Evolutionary conservation across 2,113 vertebrate genomes (phyloP).

Genomic region (Sarotherodon lohbergeri): DNA sequence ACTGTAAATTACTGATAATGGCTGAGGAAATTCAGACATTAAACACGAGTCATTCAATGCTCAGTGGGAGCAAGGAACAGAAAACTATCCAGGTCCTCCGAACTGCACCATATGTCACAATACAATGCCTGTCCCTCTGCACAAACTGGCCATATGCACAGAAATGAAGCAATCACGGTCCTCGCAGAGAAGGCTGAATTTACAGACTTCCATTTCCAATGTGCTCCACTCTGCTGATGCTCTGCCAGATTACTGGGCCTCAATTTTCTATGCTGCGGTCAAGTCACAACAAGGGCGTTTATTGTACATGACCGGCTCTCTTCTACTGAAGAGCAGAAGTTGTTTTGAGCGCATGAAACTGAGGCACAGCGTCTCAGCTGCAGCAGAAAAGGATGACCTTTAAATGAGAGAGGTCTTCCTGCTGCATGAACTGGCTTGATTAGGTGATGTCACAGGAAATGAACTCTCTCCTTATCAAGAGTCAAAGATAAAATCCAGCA

Average conservation of each 20-base stretch:
- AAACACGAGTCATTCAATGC: background rate
- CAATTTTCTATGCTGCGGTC: constrained; percentile 27
- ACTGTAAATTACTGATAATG: background rate
- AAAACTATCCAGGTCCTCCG: background rate
- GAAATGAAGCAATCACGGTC: background rate
- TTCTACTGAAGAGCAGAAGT: constrained; percentile 39
- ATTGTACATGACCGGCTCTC: constrained; percentile 39
- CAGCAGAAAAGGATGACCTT: constrained; percentile 24
- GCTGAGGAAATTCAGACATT: background rate
- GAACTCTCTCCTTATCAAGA: constrained; percentile 41
- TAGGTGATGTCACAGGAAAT: constrained; percentile 52
- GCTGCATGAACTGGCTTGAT: constrained; percentile 56
- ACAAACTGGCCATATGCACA: background rate
- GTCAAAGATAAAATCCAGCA: background rate
- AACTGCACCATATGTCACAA: background rate
- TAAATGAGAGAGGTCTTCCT: constrained; percentile 33
- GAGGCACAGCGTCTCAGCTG: background rate
- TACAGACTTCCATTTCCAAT: constrained; percentile 13
- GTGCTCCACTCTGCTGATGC: constrained; percentile 31
- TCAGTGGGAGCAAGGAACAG: background rate
- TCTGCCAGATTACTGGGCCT: constrained; percentile 31
- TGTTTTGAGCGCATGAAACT: constrained; percentile 32
- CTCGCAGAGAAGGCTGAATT: constrained; percentile 1
- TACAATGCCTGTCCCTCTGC: background rate
- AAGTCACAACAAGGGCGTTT: constrained; percentile 43